These are phyloP conservation scores for Taenaris catops DNA, from an alignment of 2,888 invertebrate genomes.

Conservation along the genomic window DNA sequence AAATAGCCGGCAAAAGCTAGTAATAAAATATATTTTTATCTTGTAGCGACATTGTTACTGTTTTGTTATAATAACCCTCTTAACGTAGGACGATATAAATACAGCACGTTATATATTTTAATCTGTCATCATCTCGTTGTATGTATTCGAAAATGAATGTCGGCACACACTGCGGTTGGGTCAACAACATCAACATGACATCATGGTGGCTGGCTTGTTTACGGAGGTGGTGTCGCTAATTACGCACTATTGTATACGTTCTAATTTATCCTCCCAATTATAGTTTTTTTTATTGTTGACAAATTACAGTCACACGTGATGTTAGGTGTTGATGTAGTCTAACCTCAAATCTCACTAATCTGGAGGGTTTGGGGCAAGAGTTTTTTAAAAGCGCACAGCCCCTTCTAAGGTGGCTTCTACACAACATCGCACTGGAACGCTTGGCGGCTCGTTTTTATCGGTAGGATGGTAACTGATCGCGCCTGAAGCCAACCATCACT, in stretches of 20 bases:
- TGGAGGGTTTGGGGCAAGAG: too few relatives aligned
- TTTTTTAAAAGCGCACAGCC: too few relatives aligned
- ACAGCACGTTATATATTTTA: slow-evolving; percentile 2
- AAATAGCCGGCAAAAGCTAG: too few relatives aligned
- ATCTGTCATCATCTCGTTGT: slow-evolving; percentile 12
- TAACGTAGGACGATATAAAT: slow-evolving; percentile 6
- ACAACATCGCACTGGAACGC: too few relatives aligned
- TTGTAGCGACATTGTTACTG: slow-evolving; percentile 1
- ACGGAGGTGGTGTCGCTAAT: slow-evolving; percentile 54
- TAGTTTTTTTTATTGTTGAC: too few relatives aligned
- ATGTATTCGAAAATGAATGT: slow-evolving; percentile 14
- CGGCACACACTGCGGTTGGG: slow-evolving; percentile 38
- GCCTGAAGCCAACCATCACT: too few relatives aligned
- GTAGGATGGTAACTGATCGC: too few relatives aligned
- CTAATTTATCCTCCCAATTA: neutral
- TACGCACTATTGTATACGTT: slow-evolving; percentile 25
- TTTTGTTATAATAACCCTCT: slow-evolving; percentile 1
- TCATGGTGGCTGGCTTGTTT: slow-evolving; percentile 62
- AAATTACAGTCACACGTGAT: too few relatives aligned
- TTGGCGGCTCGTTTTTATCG: too few relatives aligned
- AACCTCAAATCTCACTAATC: too few relatives aligned
- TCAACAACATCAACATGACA: slow-evolving; percentile 71
- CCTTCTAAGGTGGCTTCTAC: too few relatives aligned
- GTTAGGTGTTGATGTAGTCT: too few relatives aligned
- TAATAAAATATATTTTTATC: neutral